Evolutionary conservation across 2,113 vertebrate genomes (phyloP), one percentile per base, ranked within the genome.

Genomic region (Onychostruthus taczanowskii): DNA sequence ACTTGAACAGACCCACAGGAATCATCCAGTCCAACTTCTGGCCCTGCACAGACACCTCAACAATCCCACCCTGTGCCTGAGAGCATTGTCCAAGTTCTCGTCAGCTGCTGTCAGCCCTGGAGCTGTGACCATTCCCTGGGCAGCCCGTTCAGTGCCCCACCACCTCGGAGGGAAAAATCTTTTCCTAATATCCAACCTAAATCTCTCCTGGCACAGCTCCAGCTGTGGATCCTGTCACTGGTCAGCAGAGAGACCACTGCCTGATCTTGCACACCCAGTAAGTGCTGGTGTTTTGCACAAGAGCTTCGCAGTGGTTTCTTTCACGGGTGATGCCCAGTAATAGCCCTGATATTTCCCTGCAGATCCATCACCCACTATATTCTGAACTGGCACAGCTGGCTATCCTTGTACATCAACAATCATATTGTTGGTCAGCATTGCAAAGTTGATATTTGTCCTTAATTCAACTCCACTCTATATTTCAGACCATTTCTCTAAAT

Each of bases 41-140:
- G 23, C 53, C 39, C 53, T 53, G 28, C 39, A 75, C 62, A 82
- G 69, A 26, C 24, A 15, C 16, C 24, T 8, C n/a, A 53, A 2
- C 28, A 46, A 30, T 10, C 46, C 46, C 53, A 53, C 39, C 5
- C 4, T 35, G 11, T 31, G 39, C 46, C 77, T n/a, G 12, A 46
- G 39, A 41, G 52, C 1, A 0, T 1, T 46, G 19, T 39, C 23
- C 61, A 59, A 74, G 20, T 1, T 0, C 16, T 67, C 11, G 37
- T 17, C 19, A 33, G 16, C 23, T 19, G 74, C 61, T 67, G 33
- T 0, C 22, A 74, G 23, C 27, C 50, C 10, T 64, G 67, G 43
- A 11, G 59, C 43, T 1, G 1, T 66, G 59, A 5, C 28, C 37
- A 7, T 50, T 52, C 33, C 46, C 19, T 52, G 52, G 39, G 26